Percentiles rank a stretch among this genome's conserved stretches.
These are phyloP conservation scores for Benitochromis conjunctus DNA, from an alignment of 2,113 vertebrate genomes.

Conservation along the genomic window DNA sequence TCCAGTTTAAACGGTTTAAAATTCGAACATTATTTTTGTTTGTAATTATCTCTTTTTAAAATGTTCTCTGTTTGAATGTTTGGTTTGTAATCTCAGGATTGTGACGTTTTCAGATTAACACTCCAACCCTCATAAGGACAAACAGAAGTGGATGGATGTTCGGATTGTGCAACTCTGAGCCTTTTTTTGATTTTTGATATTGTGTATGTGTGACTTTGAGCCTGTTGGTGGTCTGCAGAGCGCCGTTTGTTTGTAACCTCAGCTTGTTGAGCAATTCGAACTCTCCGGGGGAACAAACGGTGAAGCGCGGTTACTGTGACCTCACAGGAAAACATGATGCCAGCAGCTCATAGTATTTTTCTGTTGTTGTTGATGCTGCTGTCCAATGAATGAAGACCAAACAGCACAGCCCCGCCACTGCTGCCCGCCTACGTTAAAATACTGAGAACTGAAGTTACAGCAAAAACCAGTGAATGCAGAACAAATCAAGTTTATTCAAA, in stretches of 20 bases:
- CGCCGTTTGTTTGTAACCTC: not conserved
- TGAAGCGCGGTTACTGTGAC: not conserved
- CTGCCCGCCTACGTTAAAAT: not conserved
- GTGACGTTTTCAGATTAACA: not conserved
- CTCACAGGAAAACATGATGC: not conserved
- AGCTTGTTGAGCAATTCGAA: not conserved
- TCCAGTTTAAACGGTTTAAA: not conserved
- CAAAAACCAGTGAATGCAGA: not conserved
- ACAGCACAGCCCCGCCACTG: not conserved
- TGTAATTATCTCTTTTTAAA: not conserved
- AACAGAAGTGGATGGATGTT: not conserved
- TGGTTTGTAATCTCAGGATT: not conserved
- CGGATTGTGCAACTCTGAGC: not conserved
- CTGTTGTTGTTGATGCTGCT: not conserved
- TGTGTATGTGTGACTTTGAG: too few relatives aligned
- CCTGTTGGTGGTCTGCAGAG: not conserved
- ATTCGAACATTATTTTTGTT: not conserved
- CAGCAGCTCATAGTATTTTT: not conserved
- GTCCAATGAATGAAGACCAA: not conserved
- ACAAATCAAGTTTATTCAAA: not conserved
- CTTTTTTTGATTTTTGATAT: too few relatives aligned
- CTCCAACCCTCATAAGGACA: not conserved
- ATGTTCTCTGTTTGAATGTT: not conserved
- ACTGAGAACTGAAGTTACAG: not conserved
- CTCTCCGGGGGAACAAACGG: not conserved